Conservation (phyloP, 2,888 invertebrate genomes). For the Ceramica pisi region DNA sequence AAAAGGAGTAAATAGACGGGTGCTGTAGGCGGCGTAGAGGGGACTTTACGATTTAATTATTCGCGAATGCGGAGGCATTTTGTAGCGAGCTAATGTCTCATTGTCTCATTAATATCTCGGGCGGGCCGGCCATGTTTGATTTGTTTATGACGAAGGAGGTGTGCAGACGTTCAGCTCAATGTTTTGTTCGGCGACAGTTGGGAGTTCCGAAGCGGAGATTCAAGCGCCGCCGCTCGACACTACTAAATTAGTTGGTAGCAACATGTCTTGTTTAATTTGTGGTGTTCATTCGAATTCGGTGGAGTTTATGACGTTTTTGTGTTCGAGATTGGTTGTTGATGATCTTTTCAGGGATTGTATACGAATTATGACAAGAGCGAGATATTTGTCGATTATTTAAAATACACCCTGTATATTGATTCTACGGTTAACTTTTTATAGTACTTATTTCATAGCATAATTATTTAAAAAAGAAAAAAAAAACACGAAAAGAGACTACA, state of each 20-base stretch:
- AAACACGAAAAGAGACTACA: neutral
- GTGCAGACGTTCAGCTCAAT: conserved; percentile 75
- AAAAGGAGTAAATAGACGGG: conserved; percentile 90
- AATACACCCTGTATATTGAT: neutral
- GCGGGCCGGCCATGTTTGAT: conserved; percentile 90
- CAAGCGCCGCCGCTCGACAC: conserved; percentile 51
- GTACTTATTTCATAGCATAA: neutral
- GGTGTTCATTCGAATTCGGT: conserved; percentile 18
- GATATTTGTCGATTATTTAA: neutral
- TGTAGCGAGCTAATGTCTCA: conserved; percentile 91
- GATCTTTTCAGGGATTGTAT: conserved; percentile 10
- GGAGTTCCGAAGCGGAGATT: conserved; percentile 70
- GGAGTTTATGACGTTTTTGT: conserved; percentile 28
- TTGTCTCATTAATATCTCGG: conserved; percentile 91
- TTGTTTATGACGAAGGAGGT: conserved; percentile 89
- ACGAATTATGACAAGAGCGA: neutral
- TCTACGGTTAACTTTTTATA: neutral
- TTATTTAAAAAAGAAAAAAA: neutral
- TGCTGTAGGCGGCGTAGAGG: conserved; percentile 89
- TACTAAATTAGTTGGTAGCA: conserved; percentile 59
- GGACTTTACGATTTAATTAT: conserved; percentile 91
- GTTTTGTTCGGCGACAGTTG: conserved; percentile 69
- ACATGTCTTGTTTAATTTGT: conserved; percentile 55
- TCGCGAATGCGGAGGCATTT: conserved; percentile 91
- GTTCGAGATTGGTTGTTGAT: neutral